Base-by-base conservation (phyloP, 2,797 vertebrate genomes). In the Rhincodon typus region DNA sequence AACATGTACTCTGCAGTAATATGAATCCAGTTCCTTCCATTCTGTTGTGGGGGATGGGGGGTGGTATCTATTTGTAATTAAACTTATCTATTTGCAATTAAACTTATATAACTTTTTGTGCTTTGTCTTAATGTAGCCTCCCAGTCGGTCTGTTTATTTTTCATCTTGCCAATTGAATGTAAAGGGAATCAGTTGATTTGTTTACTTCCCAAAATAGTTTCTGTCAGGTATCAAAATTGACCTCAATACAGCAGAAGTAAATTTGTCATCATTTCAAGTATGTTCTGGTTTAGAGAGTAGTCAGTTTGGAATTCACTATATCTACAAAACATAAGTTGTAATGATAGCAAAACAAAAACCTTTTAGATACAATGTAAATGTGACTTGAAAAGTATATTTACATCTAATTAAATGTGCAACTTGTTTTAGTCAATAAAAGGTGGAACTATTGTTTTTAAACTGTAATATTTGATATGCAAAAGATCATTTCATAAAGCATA, bases 141-240 rank as follows among this genome's bases (percentile, higher is more conserved):
- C 72, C 69, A 95, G 21, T 74, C 94, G 77, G 38, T 50, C 70
- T 23, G 94, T 30, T 95, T 95, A 95, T 95, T 50, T 8, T 77
- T 74, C 13, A 94, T 77, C 94, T 53, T 77, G 94, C 70, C 94
- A 77, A 95, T 95, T 50, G 53, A 53, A 77, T 57, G 15, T 10
- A 77, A 42, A 77, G 70, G 7, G 70, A 74, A 95, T 95, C 94
- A 95, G 69, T 50, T 95, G 74, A 95, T 77, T 6, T 74, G 13
- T 30, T 77, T 74, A n/a, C 69, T 46, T 17, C 70, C 70, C 70
- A 53, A 74, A 74, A 53, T 30, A 95, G 27, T 74, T 77, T 72
- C 94, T 27, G 38, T 25, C 67, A 50, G 23, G 3, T 77, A 21
- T 95, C n/a, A 95, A 50, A 77, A 94, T 34, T 70, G 46, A 53